These are phyloP conservation scores for Murina feae DNA, from an alignment of 2,113 vertebrate genomes.

Conservation along the genomic window DNA sequence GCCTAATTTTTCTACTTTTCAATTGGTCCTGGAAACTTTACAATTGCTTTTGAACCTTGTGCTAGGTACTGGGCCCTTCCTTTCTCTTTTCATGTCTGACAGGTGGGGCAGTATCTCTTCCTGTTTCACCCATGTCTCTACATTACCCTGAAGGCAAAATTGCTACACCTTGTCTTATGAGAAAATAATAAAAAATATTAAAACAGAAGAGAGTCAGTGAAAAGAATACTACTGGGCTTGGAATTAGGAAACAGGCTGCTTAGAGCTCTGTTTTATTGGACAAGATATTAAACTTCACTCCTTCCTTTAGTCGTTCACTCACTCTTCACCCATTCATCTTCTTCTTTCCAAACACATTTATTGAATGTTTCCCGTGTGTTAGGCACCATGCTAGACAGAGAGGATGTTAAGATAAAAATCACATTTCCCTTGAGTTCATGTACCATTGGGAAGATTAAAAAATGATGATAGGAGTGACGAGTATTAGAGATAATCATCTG, in stretches of 20 bases:
- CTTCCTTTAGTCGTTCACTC: neutral
- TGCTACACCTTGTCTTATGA: neutral
- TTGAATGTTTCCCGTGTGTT: neutral
- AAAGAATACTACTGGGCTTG: neutral
- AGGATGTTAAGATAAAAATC: constrained; percentile 9
- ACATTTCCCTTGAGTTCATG: neutral
- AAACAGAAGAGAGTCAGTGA: neutral
- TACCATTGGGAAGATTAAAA: neutral
- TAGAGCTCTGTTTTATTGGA: neutral
- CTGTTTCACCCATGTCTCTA: neutral
- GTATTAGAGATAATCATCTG: neutral
- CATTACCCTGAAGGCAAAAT: neutral
- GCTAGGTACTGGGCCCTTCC: no score
- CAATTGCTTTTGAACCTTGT: neutral
- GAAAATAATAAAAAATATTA: neutral
- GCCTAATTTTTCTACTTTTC: neutral
- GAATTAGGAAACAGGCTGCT: neutral
- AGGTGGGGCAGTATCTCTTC: neutral
- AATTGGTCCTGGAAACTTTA: neutral
- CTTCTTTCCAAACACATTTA: constrained; percentile 2
- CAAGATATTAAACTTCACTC: neutral
- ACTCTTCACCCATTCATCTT: neutral
- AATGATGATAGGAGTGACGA: neutral
- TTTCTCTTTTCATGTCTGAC: neutral
- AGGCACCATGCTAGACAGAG: neutral